Percentiles rank a stretch among this genome's conserved stretches.
These are phyloP conservation scores for Lepus europaeus DNA, from an alignment of 2,113 vertebrate species.

Conservation along the genomic window DNA sequence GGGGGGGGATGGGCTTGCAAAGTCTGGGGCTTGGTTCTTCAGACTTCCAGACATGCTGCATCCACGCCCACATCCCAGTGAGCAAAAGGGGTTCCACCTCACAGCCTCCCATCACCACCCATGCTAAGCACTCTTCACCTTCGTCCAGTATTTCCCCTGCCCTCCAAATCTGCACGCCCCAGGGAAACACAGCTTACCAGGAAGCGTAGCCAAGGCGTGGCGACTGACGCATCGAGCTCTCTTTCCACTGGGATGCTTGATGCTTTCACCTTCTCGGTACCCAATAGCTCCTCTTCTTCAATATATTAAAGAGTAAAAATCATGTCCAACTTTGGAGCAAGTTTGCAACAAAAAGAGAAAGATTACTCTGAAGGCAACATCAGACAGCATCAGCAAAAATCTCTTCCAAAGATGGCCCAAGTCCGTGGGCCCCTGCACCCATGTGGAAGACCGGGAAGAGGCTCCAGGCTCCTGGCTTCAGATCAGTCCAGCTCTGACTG, in stretches of 20 bases:
- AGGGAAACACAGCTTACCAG: background rate
- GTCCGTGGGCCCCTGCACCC: too few species aligned
- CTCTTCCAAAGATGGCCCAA: too few species aligned
- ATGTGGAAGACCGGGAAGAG: too few species aligned
- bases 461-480: too few species aligned
- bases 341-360: background rate
- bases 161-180: background rate
- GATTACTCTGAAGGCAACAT: background rate
- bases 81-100: slow-evolving; percentile 4
- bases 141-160: background rate
- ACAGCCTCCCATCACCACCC: background rate
- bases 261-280: background rate
- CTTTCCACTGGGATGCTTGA: background rate
- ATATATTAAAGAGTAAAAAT: background rate
- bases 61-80: background rate
- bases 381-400: too few species aligned
- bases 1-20: background rate
- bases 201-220: background rate
- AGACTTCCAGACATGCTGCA: background rate
- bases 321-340: slow-evolving; percentile 33
- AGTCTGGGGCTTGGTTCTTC: background rate
- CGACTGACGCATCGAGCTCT: background rate
- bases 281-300: background rate
- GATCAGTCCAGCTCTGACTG: too few species aligned
- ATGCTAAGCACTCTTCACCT: background rate